Percentiles rank a stretch among this genome's conserved stretches.
Conservation (phyloP, 2,888 invertebrate genomes). For the Melanchra persicariae region DNA sequence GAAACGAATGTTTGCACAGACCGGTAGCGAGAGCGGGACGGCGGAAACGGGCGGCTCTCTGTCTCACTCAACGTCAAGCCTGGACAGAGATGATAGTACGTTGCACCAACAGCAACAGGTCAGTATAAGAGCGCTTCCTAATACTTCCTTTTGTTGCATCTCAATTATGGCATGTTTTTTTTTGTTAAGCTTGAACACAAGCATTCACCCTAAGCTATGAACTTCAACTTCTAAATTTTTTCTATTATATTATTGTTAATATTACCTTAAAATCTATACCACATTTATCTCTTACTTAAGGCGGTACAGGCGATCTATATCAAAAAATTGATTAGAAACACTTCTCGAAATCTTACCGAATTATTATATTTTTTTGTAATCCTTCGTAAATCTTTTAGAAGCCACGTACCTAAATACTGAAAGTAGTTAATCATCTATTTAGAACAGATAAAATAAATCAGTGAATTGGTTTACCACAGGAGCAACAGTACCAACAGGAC, state of each 20-base stretch:
- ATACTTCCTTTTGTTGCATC: constrained; percentile 25
- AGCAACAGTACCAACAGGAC: constrained; percentile 93
- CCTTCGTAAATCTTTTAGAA: no score
- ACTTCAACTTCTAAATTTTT: background rate
- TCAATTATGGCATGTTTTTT: constrained; percentile 29
- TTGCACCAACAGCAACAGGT: constrained; percentile 91
- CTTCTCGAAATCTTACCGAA: background rate
- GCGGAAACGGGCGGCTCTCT: constrained; percentile 92
- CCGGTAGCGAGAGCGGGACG: constrained; percentile 91
- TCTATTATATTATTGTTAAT: background rate
- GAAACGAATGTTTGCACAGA: constrained; percentile 82
- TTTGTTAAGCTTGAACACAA: constrained; percentile 12
- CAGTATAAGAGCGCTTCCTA: constrained; percentile 46
- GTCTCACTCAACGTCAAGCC: constrained; percentile 96
- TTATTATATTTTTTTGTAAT: no score
- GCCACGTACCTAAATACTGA: background rate
- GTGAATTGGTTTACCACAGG: constrained; percentile 82
- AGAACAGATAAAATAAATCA: background rate
- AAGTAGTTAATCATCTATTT: background rate
- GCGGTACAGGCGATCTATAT: background rate
- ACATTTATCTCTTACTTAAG: background rate
- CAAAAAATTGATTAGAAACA: background rate
- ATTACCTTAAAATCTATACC: background rate
- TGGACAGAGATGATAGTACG: constrained; percentile 95
- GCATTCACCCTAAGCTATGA: constrained; percentile 7